These are phyloP conservation scores for Cepaea nemoralis DNA, from an alignment of 1,140 invertebrate genomes.

Conservation along the genomic window DNA sequence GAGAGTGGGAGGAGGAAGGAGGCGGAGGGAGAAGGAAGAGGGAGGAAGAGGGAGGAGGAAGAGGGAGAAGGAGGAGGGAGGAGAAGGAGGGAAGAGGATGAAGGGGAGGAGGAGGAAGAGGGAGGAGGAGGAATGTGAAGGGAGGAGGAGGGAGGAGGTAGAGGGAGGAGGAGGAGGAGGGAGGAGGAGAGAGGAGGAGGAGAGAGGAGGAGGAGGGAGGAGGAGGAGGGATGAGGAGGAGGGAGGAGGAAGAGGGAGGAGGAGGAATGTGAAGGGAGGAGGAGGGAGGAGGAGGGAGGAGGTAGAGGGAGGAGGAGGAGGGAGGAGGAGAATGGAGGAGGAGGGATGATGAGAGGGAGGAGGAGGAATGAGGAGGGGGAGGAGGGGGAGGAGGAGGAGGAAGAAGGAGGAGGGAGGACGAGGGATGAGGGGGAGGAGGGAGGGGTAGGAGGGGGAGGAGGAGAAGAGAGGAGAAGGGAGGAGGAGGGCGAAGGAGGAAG, in stretches of 20 bases:
- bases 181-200: neutral
- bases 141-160: neutral
- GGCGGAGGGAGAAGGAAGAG: too few relatives aligned
- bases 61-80: too few relatives aligned
- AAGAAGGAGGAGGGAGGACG: neutral
- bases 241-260: neutral
- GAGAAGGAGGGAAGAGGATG: too few relatives aligned
- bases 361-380: constrained; percentile 15
- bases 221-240: neutral
- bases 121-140: too few relatives aligned
- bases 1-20: too few relatives aligned
- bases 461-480: too few relatives aligned
- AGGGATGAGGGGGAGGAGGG: constrained; percentile 29
- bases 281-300: neutral
- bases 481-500: too few relatives aligned
- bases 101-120: too few relatives aligned
- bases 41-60: constrained; percentile 10
- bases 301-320: too few relatives aligned
- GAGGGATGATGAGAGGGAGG: constrained; percentile 15
- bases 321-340: too few relatives aligned
- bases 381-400: constrained; percentile 5
- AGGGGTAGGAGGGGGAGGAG: neutral
- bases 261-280: too few relatives aligned
- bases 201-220: too few relatives aligned
- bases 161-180: neutral